phyloP scores from a whole-genome alignment of 2,797 vertebrate genomes.

The Hypotaenidia okinawae region DNA sequence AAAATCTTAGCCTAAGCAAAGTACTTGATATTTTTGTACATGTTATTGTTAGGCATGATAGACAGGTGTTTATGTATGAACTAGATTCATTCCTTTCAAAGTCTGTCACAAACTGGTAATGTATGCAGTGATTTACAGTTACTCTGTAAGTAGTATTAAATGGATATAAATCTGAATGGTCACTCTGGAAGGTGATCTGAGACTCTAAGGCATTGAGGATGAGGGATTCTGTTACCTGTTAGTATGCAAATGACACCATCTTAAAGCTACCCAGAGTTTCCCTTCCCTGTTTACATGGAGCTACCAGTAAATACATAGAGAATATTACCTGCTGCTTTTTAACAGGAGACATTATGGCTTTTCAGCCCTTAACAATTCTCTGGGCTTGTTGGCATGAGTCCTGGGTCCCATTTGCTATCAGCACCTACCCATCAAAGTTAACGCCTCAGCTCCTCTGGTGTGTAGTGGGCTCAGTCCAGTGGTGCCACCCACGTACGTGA shows the following conservation, averaged over 20 bases:
- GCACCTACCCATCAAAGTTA: neutral
- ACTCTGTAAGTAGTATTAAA: neutral
- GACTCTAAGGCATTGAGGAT: neutral
- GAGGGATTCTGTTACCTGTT: neutral
- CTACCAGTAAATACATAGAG: neutral
- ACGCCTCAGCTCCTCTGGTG: neutral
- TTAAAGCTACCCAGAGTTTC: neutral
- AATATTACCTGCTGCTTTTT: neutral
- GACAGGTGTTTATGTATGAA: neutral
- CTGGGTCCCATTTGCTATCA: accelerated
- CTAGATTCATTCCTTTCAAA: neutral
- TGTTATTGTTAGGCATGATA: neutral
- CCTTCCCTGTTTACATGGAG: neutral
- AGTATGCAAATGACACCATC: neutral
- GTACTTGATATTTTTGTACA: neutral
- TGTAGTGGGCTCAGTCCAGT: neutral
- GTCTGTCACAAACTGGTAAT: neutral
- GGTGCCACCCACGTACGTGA: neutral
- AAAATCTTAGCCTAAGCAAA: neutral
- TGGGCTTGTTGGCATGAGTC: neutral
- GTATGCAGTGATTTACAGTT: neutral
- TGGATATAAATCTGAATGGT: neutral
- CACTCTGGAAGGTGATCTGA: neutral
- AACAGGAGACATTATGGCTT: neutral
- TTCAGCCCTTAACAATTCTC: neutral